phyloP scores from a whole-genome alignment of 1,140 invertebrate species.

The Penaeus vannamei region DNA sequence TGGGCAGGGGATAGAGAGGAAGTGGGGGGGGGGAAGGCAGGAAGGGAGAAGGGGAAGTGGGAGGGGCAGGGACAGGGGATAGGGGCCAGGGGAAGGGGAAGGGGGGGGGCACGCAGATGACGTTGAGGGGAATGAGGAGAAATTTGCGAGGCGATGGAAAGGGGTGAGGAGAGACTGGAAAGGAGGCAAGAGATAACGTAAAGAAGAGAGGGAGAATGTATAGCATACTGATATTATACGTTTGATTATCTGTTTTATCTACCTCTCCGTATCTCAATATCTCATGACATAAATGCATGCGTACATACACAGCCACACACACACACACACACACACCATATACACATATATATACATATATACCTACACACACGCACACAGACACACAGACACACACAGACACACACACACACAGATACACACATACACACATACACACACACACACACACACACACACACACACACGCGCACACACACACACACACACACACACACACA shows the following conservation, averaged over 20 bases:
- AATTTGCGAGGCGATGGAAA: too few species aligned
- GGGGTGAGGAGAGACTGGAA: too few species aligned
- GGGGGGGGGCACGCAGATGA: not conserved
- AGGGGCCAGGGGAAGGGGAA: not conserved
- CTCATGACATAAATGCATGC: not conserved
- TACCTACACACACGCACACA: not conserved
- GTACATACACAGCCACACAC: not conserved
- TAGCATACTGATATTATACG: not conserved
- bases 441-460: too few species aligned
- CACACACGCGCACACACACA: too few species aligned
- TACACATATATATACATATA: not conserved
- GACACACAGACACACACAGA: not conserved
- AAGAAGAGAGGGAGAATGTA: too few species aligned
- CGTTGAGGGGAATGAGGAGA: too few species aligned
- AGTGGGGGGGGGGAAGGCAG: too few species aligned
- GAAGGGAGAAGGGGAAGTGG: too few species aligned
- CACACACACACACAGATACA: not conserved
- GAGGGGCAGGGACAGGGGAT: not conserved
- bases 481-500: too few species aligned
- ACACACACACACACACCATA: not conserved
- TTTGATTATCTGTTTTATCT: not conserved
- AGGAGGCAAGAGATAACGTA: too few species aligned
- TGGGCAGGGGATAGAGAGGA: too few species aligned
- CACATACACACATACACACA: slow-evolving; percentile 5
- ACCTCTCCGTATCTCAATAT: not conserved